Evolutionary conservation across 2,113 vertebrate genomes (phyloP).

Genomic region (Marmota monax): DNA sequence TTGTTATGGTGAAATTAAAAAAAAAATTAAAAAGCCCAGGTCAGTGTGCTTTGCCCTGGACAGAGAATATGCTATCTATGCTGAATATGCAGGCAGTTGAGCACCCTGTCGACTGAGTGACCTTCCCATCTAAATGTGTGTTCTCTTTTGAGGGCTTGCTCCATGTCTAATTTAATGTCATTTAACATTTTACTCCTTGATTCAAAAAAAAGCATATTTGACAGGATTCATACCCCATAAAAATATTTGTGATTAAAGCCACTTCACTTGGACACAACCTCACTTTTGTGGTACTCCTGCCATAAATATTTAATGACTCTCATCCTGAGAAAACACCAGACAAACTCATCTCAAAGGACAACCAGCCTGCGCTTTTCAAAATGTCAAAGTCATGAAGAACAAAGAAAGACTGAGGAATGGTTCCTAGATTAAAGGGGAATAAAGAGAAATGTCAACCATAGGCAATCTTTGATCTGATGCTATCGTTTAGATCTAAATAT

Average conservation of each 20-base stretch:
- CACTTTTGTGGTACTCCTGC: background rate
- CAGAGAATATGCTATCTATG: background rate
- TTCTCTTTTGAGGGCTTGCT: background rate
- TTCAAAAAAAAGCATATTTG: background rate
- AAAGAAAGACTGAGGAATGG: background rate
- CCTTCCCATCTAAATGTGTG: background rate
- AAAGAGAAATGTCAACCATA: background rate
- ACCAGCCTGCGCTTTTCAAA: background rate
- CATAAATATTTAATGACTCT: background rate
- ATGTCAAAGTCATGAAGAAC: constrained; percentile 1
- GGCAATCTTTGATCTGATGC: background rate
- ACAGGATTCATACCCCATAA: background rate
- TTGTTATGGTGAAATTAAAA: background rate
- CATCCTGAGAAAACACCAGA: background rate
- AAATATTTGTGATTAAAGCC: constrained; percentile 44
- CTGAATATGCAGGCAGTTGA: background rate
- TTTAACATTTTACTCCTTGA: background rate
- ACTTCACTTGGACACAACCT: constrained; percentile 18
- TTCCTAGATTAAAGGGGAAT: background rate
- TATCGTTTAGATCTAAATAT: background rate
- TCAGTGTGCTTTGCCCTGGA: background rate
- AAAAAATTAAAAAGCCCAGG: background rate
- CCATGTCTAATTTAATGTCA: background rate
- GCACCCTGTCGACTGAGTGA: accelerated
- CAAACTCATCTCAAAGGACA: background rate